Percentiles rank a stretch among this genome's conserved stretches.
These are phyloP conservation scores for Strigamia transsilvanica DNA, from an alignment of 2,888 invertebrate species.

Conservation along the genomic window DNA sequence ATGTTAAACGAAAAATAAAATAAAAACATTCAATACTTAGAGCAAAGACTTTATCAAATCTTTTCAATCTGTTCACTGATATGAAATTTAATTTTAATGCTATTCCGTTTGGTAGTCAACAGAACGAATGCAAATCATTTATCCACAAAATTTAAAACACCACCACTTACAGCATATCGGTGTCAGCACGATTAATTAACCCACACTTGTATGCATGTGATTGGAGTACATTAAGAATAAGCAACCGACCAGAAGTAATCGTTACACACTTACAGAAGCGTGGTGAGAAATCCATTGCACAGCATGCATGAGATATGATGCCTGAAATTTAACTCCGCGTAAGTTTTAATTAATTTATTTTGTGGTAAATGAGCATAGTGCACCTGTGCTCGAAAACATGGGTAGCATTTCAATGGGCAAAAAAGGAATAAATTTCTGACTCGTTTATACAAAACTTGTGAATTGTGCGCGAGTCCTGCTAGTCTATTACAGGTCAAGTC, in stretches of 20 bases:
- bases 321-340: constrained; percentile 15
- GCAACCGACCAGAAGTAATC: constrained; percentile 28
- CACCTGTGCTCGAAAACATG: no score
- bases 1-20: not conserved
- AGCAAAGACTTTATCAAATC: no score
- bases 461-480: no score
- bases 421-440: no score
- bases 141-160: not conserved
- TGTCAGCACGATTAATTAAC: constrained; percentile 16
- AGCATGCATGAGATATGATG: constrained; percentile 36
- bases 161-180: not conserved
- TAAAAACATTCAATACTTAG: no score
- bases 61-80: no score
- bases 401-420: no score
- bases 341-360: not conserved
- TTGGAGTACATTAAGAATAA: constrained; percentile 4
- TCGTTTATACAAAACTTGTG: no score
- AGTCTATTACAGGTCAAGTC: no score
- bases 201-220: constrained; percentile 39
- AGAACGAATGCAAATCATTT: constrained; percentile 6
- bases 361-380: no score
- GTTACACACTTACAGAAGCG: constrained; percentile 17
- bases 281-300: constrained; percentile 34
- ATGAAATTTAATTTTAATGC: no score
- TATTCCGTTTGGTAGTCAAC: not conserved